A percentile compares a stretch with the other conserved stretches of the same genome.
These are phyloP conservation scores for Eurystomus glaucurus DNA, from an alignment of 2,797 vertebrate genomes.

Conservation along the genomic window DNA sequence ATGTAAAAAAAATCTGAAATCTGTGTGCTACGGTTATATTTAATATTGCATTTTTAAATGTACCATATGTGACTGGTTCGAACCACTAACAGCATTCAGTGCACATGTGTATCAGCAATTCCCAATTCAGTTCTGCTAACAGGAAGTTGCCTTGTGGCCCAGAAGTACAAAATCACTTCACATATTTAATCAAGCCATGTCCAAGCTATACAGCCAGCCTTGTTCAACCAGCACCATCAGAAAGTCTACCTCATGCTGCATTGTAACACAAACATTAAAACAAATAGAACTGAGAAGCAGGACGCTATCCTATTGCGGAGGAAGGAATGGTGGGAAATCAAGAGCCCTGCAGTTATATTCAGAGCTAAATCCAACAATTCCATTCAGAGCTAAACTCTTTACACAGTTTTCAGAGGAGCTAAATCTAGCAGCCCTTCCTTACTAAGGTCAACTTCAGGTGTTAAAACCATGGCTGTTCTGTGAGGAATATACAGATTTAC, in stretches of 20 bases:
- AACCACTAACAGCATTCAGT: neutral
- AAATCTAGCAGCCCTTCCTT: neutral
- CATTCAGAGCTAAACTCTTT: neutral
- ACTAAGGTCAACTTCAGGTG: neutral
- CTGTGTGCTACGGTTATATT: neutral
- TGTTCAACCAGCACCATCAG: neutral
- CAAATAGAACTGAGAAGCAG: neutral
- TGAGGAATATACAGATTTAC: neutral
- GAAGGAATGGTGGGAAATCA: neutral
- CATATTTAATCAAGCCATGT: neutral
- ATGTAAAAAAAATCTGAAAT: neutral
- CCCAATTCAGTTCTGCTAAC: neutral
- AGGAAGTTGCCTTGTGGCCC: neutral
- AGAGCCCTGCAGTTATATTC: neutral
- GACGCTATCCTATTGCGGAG: accelerated
- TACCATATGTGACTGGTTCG: neutral
- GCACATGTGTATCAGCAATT: accelerated
- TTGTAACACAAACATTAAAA: neutral
- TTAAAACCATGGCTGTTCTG: neutral
- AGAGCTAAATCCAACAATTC: neutral
- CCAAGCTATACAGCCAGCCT: neutral
- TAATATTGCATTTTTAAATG: neutral
- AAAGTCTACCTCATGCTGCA: neutral
- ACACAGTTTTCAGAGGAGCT: neutral
- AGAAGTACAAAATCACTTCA: neutral